Percentiles rank a stretch among this genome's conserved stretches.
Evolutionary conservation across 2,888 invertebrate species (phyloP).

Genomic region (Paralinhomoeus sp.): DNA sequence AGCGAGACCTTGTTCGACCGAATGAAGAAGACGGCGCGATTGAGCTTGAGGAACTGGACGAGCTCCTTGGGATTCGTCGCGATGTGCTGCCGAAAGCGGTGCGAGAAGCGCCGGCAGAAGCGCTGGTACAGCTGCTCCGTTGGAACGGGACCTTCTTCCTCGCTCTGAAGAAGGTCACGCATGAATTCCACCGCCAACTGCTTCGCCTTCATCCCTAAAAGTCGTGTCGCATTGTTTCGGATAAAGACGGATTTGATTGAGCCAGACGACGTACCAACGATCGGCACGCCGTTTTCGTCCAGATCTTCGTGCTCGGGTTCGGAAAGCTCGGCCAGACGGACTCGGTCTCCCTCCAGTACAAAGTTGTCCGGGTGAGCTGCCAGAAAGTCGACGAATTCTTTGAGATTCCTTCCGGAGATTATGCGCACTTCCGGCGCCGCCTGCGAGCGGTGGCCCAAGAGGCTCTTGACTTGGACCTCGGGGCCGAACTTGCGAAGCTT

Average conservation of each 20-base stretch:
- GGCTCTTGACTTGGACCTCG: slow-evolving; percentile 47
- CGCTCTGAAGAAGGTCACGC: slow-evolving; percentile 10
- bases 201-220: too few relatives aligned
- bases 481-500: slow-evolving; percentile 84
- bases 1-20: slow-evolving; percentile 49
- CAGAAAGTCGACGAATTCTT: slow-evolving; percentile 74
- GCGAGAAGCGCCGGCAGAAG: slow-evolving; percentile 23
- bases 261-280: slow-evolving; percentile 10
- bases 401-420: slow-evolving; percentile 74
- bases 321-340: slow-evolving; percentile 15
- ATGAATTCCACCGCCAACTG: too few relatives aligned
- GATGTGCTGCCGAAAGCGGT: slow-evolving; percentile 32
- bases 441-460: slow-evolving; percentile 30
- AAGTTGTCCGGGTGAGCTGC: slow-evolving; percentile 60
- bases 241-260: too few relatives aligned
- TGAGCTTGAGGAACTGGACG: slow-evolving; percentile 66
- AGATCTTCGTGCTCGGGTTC: slow-evolving; percentile 20
- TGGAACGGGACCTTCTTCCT: slow-evolving; percentile 20
- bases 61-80: slow-evolving; percentile 73
- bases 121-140: slow-evolving; percentile 20
- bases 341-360: slow-evolving; percentile 36
- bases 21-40: slow-evolving; percentile 78
- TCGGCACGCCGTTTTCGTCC: slow-evolving; percentile 21
- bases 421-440: slow-evolving; percentile 89
- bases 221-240: too few relatives aligned